Evolutionary conservation across 2,888 invertebrate species (phyloP), one percentile per base, ranked within the genome.

Genomic region (Drosophila paranaensis): DNA sequence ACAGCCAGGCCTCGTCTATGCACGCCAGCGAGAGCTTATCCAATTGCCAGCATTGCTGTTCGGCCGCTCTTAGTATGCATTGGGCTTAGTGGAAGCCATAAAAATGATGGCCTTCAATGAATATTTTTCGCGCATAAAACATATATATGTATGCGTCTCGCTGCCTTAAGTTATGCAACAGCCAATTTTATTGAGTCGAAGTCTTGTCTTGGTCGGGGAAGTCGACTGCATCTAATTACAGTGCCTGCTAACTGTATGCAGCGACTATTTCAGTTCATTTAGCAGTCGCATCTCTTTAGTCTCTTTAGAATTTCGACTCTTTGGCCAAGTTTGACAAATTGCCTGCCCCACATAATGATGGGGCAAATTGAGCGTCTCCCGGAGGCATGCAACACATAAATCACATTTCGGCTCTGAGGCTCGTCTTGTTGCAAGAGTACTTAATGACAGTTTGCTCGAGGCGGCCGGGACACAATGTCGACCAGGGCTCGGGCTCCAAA

Each of bases 311-410:
- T n/a, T 35, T 63, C 39, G 55, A 35, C 37, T 58, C 50, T 60
- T 33, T 33, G 50, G 35, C 10, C 55, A 43, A 71, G 74, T 77
- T 72, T 60, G 75, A 68, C 78, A 76, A 77, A 78, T 77, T 73
- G 58, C 75, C 43, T 60, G 61, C 51, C 60, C 51, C 25, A 45
- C 63, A 64, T 76, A 64, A 61, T 71, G 71, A 74, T 53, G 56
- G 48, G 60, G 33, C 57, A 56, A 64, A 64, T 76, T 50, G 57
- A 53, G 54, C 14, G 45, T 30, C 54, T 27, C 25, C 46, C 57
- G 51, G 35, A 25, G 46, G 50, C 65, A 56, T 46, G 62, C 65
- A 66, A 37, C 60, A 57, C 48, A 72, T 75, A 73, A 76, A 77
- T 73, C 63, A 77, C 54, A 58, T 30, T 64, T 37, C 37, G 42